Evolutionary conservation across 1,140 invertebrate species (phyloP), one percentile per base, ranked within the genome.

Genomic region (Camponotus floridanus): DNA sequence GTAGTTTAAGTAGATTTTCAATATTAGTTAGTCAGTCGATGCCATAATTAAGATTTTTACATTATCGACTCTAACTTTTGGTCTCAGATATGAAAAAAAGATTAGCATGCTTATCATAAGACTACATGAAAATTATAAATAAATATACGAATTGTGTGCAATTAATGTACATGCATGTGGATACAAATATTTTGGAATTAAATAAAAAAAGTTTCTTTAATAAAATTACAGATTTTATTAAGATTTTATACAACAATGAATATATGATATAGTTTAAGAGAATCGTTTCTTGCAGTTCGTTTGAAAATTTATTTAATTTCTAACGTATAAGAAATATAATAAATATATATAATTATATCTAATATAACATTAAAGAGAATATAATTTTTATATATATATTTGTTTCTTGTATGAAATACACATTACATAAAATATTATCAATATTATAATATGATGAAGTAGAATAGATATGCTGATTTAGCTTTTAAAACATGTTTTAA

Each of bases 1-100:
- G 36, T 11, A 26, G 31, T 33, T 57, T 51, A 18, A 8, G 9
- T 5, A 33, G 7, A 2, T 4, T 80, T 11, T 64, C 15, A 15
- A 70, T 31, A 51, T 80, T 70, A 70, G 64, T 70, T 18, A 18
- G 4, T 51, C 18, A 51, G 36, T 80, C 65, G 65, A 80, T 80
- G 51, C 36, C 65, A 80, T 70, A 70, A 70, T 42, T 70, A 70
- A 57, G 8, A 70, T 33, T 79, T 79, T 79, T 79, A 65, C 21
- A 80, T 80, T 80, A 80, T 80, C 65, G 78, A 80, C 48, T 68
- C 21, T 39, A 59, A 70, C 36, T 59, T 6, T 57, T 31, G 11
- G 61, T 31, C 3, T 36, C 26, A 11, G 55, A 11, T 42, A 21
- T 6, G 1, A 9, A 18, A 48, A 51, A 36, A 51, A 36, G 15